Percentiles rank a stretch among this genome's conserved stretches.
These are phyloP conservation scores for Salvator merianae DNA, from an alignment of 2,113 vertebrate genomes.

Conservation along the genomic window DNA sequence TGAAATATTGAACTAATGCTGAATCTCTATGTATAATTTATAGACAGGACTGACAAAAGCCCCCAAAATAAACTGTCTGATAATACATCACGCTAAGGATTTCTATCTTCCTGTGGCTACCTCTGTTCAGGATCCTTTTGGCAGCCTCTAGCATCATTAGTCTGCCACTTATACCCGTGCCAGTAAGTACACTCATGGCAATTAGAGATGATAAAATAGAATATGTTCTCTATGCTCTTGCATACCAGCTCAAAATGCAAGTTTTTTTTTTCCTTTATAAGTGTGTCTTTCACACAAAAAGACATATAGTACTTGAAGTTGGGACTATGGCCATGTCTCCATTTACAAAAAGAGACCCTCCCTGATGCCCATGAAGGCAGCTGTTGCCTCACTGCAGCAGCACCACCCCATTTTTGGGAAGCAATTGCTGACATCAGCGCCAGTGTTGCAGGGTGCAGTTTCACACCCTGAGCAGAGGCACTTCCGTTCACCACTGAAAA, in stretches of 20 bases:
- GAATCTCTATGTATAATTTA: slow-evolving; percentile 21
- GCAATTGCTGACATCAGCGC: no score
- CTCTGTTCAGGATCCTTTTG: not conserved
- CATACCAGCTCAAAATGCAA: not conserved
- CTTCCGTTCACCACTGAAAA: no score
- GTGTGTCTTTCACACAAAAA: no score
- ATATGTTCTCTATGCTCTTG: not conserved
- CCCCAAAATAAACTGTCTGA: slow-evolving; percentile 1
- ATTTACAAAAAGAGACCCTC: no score
- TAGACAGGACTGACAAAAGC: not conserved
- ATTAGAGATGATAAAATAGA: not conserved
- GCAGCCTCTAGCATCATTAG: not conserved
- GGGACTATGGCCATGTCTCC: no score
- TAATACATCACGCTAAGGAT: slow-evolving; percentile 19
- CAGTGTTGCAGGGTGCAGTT: no score
- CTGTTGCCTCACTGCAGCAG: no score
- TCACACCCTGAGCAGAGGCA: no score
- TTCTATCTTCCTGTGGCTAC: not conserved
- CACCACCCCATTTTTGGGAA: no score
- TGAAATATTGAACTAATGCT: slow-evolving; percentile 6
- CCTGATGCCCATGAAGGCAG: no score
- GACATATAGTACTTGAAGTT: no score
- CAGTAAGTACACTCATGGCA: not conserved
- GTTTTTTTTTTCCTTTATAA: no score
- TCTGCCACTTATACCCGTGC: not conserved